A percentile compares a stretch with the other conserved stretches of the same genome.
Evolutionary conservation across 2,113 vertebrate species (phyloP).

Genomic region (Propithecus coquereli): DNA sequence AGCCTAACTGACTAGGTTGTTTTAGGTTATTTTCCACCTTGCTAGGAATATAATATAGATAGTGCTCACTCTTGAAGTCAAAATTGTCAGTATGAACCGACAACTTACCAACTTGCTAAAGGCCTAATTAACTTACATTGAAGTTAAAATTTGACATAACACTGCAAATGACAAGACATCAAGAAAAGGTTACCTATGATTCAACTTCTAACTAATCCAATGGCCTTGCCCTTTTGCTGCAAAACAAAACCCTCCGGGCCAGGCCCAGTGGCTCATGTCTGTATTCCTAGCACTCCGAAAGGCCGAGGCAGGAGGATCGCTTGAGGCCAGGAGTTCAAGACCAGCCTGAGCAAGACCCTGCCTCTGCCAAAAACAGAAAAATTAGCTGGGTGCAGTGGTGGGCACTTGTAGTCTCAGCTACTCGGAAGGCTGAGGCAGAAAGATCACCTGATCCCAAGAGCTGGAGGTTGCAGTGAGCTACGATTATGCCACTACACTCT

Average conservation of each 20-base stretch:
- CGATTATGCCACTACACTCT: too few relatives aligned
- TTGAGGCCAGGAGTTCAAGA: too few relatives aligned
- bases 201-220: neutral
- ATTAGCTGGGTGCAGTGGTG: too few relatives aligned
- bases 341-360: too few relatives aligned
- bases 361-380: too few relatives aligned
- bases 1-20: neutral
- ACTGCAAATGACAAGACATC: neutral
- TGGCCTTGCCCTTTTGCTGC: neutral
- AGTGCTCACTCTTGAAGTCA: neutral
- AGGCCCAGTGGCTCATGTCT: too few relatives aligned
- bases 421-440: too few relatives aligned
- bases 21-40: neutral
- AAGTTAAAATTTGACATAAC: neutral
- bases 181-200: conserved; percentile 1
- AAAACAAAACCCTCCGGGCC: neutral
- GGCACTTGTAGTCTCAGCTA: too few relatives aligned
- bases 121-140: neutral
- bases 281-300: too few relatives aligned
- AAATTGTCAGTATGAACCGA: neutral
- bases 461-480: too few relatives aligned
- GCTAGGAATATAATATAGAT: neutral
- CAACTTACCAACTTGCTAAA: neutral
- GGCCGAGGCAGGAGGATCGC: too few relatives aligned
- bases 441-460: too few relatives aligned